These are phyloP conservation scores for Carcharodon carcharias DNA, from an alignment of 2,797 vertebrate genomes.

Conservation along the genomic window DNA sequence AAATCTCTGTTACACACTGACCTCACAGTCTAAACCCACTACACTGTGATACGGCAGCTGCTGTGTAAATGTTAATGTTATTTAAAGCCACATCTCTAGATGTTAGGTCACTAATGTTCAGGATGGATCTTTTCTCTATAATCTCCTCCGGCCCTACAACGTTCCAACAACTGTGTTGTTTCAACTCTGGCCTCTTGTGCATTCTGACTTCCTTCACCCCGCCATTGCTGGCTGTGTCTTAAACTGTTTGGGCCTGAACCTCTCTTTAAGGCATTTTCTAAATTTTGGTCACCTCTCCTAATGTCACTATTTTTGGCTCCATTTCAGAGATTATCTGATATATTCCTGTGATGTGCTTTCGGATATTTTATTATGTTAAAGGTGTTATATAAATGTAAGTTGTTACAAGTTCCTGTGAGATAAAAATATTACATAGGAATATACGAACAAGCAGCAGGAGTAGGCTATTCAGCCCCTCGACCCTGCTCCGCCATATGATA, in stretches of 20 bases:
- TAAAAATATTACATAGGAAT: neutral
- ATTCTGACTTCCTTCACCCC: neutral
- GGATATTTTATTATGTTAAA: neutral
- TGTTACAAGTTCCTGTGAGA: neutral
- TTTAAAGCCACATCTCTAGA: neutral
- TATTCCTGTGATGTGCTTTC: neutral
- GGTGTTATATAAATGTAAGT: neutral
- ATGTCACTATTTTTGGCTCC: neutral
- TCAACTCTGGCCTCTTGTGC: neutral
- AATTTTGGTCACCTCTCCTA: neutral
- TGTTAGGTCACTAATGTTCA: neutral
- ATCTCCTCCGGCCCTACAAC: neutral
- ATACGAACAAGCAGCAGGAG: no score
- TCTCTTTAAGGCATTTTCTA: neutral
- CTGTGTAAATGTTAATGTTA: neutral
- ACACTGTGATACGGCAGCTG: neutral
- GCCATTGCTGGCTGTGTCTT: no score
- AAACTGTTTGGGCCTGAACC: neutral
- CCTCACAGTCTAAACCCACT: neutral
- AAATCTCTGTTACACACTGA: neutral
- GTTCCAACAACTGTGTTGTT: neutral
- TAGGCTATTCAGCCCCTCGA: no score
- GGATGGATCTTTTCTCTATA: neutral
- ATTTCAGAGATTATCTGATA: neutral
- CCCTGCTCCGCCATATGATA: no score